Base-by-base conservation (phyloP, 1,140 invertebrate species). In the Solenopsis fugax region DNA sequence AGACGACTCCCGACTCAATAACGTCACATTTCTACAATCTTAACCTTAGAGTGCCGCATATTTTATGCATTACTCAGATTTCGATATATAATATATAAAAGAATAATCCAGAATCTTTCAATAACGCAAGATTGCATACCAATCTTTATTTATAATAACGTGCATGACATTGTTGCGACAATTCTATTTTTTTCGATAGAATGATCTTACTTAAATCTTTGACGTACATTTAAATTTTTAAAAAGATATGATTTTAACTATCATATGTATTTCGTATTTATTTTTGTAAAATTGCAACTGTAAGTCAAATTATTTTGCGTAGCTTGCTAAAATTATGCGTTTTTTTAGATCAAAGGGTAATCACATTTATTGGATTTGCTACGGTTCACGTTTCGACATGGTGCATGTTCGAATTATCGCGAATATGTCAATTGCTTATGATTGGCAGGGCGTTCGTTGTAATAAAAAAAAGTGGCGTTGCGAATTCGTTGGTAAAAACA, bases 401-500 rank as follows among this genome's bases (percentile, higher is more conserved):
- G 7, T 18, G 45, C 16, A 10, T 45, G 18, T 21, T 9, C 73
- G 58, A 78, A 77, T 78, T 52, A 78, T 85, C 72, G 34, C 13
- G 58, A 10, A 52, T n/a, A 56, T 41, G 72, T 52, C 48, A 21
- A 65, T 45, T 48, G 12, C 18, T 29, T 50, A 56, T 45, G 80
- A 84, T 75, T 60, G 80, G 37, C 54, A 34, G 41, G 24, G 41
- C n/a, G 48, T 84, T 75, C 24, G 24, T 75, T 75, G 72, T 72
- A 50, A 72, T 41, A 34, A 50, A 84, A 69, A 41, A 67, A 73
- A 48, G 58, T 50, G 41, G 9, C 18, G 9, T 24, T 50, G n/a
- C 69, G 48, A 60, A 75, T 45, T 84, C 24, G 80, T 37, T 84
- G 69, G 18, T 75, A 60, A 84, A 84, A 84, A 84, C 69, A 54